phyloP scores from a whole-genome alignment of 2,113 vertebrate genomes.

The Tragulus kanchil region DNA sequence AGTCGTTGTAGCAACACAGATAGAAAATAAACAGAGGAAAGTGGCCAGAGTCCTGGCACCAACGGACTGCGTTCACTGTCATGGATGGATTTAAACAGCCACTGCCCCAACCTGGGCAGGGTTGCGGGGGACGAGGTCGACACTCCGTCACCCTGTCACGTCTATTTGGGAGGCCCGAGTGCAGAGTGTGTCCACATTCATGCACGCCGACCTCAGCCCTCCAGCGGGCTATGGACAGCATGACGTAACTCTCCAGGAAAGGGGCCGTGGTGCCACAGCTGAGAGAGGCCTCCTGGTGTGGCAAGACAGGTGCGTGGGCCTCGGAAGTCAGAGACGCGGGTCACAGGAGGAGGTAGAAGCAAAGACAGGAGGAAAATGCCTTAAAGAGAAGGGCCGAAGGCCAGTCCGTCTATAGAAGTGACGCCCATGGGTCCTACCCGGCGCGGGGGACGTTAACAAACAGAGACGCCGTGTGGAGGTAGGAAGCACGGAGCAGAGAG shows the following conservation, averaged over 20 bases:
- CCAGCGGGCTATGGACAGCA: not conserved
- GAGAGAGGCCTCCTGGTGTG: not conserved
- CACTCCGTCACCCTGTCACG: too few relatives aligned
- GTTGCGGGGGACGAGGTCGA: too few relatives aligned
- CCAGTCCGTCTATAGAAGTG: not conserved
- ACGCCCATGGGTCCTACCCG: rapidly evolving
- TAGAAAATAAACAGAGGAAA: conserved; percentile 55
- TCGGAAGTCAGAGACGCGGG: not conserved
- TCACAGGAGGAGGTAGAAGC: not conserved
- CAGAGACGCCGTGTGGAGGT: rapidly evolving
- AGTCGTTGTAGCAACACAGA: conserved; percentile 8
- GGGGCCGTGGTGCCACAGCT: not conserved
- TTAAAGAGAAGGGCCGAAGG: not conserved
- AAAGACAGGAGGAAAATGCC: not conserved
- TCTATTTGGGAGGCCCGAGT: not conserved
- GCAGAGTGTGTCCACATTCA: not conserved
- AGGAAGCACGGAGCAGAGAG: not conserved
- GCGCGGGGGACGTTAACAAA: rapidly evolving
- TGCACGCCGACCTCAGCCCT: not conserved
- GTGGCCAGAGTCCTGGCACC: not conserved
- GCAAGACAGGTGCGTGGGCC: not conserved
- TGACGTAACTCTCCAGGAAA: not conserved
- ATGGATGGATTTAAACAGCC: not conserved
- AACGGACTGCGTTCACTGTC: conserved; percentile 66
- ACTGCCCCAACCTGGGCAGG: not conserved